Conservation (phyloP, 2,797 vertebrate genomes). For the Clarias fuscus region DNA sequence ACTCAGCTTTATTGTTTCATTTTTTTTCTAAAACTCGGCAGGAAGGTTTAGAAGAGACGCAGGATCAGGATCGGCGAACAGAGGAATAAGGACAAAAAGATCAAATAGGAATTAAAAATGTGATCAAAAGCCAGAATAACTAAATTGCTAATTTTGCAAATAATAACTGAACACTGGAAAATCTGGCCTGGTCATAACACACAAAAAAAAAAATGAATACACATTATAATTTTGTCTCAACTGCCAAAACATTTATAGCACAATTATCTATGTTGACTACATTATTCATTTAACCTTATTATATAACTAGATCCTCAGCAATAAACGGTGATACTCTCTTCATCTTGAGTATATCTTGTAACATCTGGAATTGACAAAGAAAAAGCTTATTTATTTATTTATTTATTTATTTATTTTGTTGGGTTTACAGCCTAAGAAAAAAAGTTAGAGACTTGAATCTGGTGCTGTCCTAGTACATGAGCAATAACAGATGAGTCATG, state of each 20-base stretch:
- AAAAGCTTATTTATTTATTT: background rate
- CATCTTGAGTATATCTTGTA: background rate
- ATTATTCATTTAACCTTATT: background rate
- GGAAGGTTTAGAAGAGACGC: no score
- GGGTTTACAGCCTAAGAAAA: background rate
- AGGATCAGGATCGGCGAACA: background rate
- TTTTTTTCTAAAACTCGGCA: no score
- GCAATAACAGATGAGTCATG: slow-evolving; percentile 6
- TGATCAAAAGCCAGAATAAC: background rate
- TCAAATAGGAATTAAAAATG: background rate
- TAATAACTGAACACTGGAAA: background rate
- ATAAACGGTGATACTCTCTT: background rate
- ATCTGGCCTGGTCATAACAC: background rate
- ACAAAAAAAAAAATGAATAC: background rate
- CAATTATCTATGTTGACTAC: background rate
- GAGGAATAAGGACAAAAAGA: background rate
- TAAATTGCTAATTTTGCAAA: background rate
- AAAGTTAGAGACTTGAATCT: background rate
- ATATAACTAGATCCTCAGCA: background rate
- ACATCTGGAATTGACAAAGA: background rate
- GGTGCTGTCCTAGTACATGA: background rate
- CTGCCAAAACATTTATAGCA: background rate
- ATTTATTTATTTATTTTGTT: background rate
- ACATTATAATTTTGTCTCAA: background rate
- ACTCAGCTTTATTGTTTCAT: no score